These are phyloP conservation scores for Chelidonichthys spinosus DNA, from an alignment of 2,797 vertebrate species.

Conservation along the genomic window DNA sequence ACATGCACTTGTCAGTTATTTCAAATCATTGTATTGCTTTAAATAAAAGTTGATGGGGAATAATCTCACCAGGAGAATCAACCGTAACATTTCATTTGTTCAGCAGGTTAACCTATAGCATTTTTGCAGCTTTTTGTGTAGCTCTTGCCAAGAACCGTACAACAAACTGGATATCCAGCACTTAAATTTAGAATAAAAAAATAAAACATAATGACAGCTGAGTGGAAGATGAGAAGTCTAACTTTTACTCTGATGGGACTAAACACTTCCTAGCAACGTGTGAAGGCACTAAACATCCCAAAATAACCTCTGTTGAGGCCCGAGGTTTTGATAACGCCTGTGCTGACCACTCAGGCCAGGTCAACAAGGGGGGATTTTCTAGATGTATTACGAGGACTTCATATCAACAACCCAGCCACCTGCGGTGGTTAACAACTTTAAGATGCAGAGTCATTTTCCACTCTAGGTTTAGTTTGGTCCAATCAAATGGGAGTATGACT, in stretches of 20 bases:
- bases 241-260: constrained; percentile 51
- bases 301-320: constrained; percentile 75
- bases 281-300: constrained; percentile 74
- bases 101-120: constrained; percentile 78
- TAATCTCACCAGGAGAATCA: neutral
- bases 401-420: constrained; percentile 31
- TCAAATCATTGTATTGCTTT: neutral
- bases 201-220: constrained; percentile 10
- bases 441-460: constrained; percentile 23
- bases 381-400: constrained; percentile 38
- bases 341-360: constrained; percentile 41
- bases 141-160: constrained; percentile 75
- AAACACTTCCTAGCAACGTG: constrained; percentile 69
- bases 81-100: neutral
- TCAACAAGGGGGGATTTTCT: constrained; percentile 40
- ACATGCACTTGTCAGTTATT: neutral
- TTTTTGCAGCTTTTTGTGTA: constrained; percentile 80
- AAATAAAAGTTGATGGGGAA: constrained; percentile 1
- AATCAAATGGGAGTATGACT: constrained; percentile 25
- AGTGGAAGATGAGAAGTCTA: constrained; percentile 56
- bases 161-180: constrained; percentile 80
- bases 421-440: constrained; percentile 13
- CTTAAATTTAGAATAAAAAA: constrained; percentile 56
- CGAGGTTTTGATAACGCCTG: constrained; percentile 69
- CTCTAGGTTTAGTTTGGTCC: constrained; percentile 18